Evolutionary conservation across 35 echinoderm and acorn worm species (phyloP), one percentile per base, ranked within the genome.

Genomic region (Chiridota heheva): DNA sequence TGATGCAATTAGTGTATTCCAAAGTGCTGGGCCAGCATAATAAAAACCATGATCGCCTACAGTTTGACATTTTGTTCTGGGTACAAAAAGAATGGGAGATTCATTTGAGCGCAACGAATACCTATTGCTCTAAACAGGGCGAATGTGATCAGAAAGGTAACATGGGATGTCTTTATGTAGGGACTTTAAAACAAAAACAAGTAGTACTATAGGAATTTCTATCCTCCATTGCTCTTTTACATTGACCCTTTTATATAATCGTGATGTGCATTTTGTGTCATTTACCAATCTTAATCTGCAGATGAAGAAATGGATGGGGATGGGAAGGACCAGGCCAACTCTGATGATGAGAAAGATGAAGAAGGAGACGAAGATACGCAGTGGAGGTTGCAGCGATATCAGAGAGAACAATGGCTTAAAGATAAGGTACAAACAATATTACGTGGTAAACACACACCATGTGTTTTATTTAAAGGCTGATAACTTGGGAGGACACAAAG

Each of bases 351-450:
- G 31, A 80, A 77, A 65, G 91, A 84, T 22, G 78, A 72, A 37
- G 70, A 82, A 31, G 69, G 87, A 45, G 93, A 97, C 31, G 72
- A 84, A 31, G 93, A 97, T 41, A 73, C 84, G 16, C 84, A 97
- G 34, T 97, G 93, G 93, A 87, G 93, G 35, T 62, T 87, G 71
- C 31, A 87, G 63, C 66, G 93, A 53, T 81, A 87, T 53, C 56
- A 97, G 77, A 76, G 93, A 78, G 93, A 97, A 75, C 88, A 91
- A 49, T 97, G 93, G 84, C 58, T 97, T 34, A 87, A 88, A 48
- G 80, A 91, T 58, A 78, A 91, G 41, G 84, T 72, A 38, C 25
- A 41, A 72, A 72, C 7, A 15, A n/a, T 12, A 10, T 22, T 12
- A 10, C 22, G 10, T 51, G 10, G 22, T 12, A 22, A 51, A 51